A percentile compares a stretch with the other conserved stretches of the same genome.
phyloP scores from a whole-genome alignment of 2,888 invertebrate genomes.

The Oxycera nigricornis region DNA sequence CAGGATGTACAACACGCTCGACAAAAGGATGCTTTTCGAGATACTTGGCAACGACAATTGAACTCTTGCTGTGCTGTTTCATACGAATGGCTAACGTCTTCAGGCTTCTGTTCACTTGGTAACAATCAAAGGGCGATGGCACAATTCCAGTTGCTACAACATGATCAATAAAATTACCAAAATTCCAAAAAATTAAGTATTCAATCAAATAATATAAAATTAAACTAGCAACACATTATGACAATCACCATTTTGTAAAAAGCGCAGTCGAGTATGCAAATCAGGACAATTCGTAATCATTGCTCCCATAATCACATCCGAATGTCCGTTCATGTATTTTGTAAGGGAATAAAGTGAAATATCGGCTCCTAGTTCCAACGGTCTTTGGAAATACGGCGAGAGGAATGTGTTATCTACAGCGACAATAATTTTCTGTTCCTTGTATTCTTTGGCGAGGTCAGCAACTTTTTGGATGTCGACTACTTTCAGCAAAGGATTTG shows the following conservation, averaged over 20 bases:
- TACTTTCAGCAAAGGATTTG: constrained; percentile 94
- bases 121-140: constrained; percentile 98
- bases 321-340: constrained; percentile 98
- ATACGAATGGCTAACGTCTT: constrained; percentile 93
- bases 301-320: constrained; percentile 96
- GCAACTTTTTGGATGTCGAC: constrained; percentile 80
- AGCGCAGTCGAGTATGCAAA: constrained; percentile 75
- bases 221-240: background rate
- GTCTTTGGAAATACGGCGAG: constrained; percentile 89
- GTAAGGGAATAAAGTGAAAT: constrained; percentile 90
- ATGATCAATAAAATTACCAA: no score
- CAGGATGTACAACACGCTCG: constrained; percentile 83
- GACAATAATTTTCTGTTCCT: constrained; percentile 65
- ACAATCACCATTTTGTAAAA: constrained; percentile 82
- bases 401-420: constrained; percentile 95
- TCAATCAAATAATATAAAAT: constrained; percentile 25
- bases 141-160: constrained; percentile 36
- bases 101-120: constrained; percentile 87
- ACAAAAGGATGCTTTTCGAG: constrained; percentile 82
- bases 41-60: constrained; percentile 79
- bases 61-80: constrained; percentile 85
- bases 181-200: no score
- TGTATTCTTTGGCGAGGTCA: constrained; percentile 67
- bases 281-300: constrained; percentile 76
- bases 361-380: constrained; percentile 90